phyloP scores from a whole-genome alignment of 2,888 invertebrate genomes.

The Eledone cirrhosa region DNA sequence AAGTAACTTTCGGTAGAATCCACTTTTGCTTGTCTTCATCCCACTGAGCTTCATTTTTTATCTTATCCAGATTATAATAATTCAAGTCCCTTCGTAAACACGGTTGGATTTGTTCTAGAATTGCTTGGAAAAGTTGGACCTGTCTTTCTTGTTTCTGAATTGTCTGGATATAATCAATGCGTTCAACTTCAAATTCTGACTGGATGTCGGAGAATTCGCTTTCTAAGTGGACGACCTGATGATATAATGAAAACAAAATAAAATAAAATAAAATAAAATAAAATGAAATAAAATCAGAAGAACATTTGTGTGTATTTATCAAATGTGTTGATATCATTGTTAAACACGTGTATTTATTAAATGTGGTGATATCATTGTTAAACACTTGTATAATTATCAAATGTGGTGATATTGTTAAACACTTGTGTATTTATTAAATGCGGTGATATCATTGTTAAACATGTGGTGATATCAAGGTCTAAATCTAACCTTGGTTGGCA shows the following conservation, averaged over 20 bases:
- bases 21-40: conserved; percentile 79
- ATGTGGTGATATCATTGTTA: too few species aligned
- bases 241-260: conserved; percentile 30
- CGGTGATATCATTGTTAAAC: too few species aligned
- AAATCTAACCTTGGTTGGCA: too few species aligned
- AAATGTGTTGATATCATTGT: too few species aligned
- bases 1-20: conserved; percentile 76
- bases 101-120: conserved; percentile 71
- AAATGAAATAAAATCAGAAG: too few species aligned
- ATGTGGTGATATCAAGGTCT: too few species aligned
- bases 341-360: too few species aligned
- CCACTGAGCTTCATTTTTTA: conserved; percentile 76
- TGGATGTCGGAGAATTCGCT: conserved; percentile 81
- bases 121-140: conserved; percentile 73
- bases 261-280: too few species aligned
- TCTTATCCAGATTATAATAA: conserved; percentile 77
- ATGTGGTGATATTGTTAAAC: too few species aligned
- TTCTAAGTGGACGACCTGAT: conserved; percentile 74
- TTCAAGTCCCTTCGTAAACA: conserved; percentile 79
- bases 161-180: conserved; percentile 84
- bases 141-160: conserved; percentile 79
- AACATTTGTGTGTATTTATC: too few species aligned
- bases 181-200: conserved; percentile 82
- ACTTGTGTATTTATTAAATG: too few species aligned
- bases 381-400: too few species aligned